Evolutionary conservation across 2,888 invertebrate species (phyloP).

Genomic region (Aplocera efformata): DNA sequence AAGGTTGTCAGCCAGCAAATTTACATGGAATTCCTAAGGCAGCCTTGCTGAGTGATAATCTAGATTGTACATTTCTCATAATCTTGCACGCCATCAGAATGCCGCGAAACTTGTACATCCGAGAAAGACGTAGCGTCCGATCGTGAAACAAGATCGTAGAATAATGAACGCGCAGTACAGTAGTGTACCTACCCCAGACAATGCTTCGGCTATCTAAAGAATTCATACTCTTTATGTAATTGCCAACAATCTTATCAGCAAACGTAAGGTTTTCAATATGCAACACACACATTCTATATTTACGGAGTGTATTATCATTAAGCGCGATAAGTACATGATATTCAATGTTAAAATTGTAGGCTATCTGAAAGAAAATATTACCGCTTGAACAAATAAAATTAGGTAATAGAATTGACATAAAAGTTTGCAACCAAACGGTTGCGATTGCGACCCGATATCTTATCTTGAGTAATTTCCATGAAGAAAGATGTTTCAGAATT

Average conservation of each 20-base stretch:
- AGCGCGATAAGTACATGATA: slow-evolving; percentile 5
- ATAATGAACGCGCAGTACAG: background rate
- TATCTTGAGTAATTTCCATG: slow-evolving; percentile 2
- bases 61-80: slow-evolving; percentile 17
- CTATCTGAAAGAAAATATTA: slow-evolving; percentile 9
- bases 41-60: slow-evolving; percentile 16
- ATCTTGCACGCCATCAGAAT: slow-evolving; percentile 19
- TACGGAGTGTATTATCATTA: slow-evolving; percentile 13
- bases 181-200: background rate
- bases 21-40: slow-evolving; percentile 9
- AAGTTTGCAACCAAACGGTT: no score
- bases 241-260: slow-evolving; percentile 24
- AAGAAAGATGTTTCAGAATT: slow-evolving; percentile 1
- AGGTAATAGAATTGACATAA: slow-evolving; percentile 1
- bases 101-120: slow-evolving; percentile 16
- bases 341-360: slow-evolving; percentile 12
- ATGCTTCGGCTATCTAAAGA: slow-evolving; percentile 15
- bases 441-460: background rate
- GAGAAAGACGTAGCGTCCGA: slow-evolving; percentile 1
- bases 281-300: slow-evolving; percentile 17
- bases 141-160: slow-evolving; percentile 10
- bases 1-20: slow-evolving; percentile 10
- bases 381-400: slow-evolving; percentile 7
- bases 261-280: slow-evolving; percentile 18
- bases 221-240: slow-evolving; percentile 26